Conservation (phyloP, 2,888 invertebrate species). For the Ametastegia equiseti region DNA sequence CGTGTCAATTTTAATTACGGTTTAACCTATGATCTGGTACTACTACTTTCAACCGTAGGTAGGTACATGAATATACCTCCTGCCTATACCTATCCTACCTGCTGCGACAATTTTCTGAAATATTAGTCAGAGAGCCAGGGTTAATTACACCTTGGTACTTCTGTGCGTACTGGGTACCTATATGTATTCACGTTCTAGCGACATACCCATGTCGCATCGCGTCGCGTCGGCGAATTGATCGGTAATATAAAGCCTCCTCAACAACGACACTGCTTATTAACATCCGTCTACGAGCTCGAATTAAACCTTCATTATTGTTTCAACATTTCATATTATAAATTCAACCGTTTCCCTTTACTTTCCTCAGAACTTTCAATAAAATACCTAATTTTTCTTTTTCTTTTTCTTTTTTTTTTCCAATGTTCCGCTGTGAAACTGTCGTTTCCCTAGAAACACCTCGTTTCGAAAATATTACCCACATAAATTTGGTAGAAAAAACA, state of each 20-base stretch:
- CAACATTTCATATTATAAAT: background rate
- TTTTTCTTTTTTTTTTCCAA: no score
- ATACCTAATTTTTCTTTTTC: background rate
- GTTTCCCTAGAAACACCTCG: no score
- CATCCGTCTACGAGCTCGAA: background rate
- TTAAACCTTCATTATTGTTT: background rate
- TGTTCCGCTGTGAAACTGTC: no score
- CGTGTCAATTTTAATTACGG: slow-evolving; percentile 51
- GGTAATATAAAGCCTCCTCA: background rate
- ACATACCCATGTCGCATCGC: background rate
- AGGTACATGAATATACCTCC: no score
- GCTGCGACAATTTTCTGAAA: background rate
- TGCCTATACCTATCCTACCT: background rate
- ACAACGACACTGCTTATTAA: background rate
- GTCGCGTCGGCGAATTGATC: background rate
- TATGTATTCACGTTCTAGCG: background rate
- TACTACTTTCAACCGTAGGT: no score
- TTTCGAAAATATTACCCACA: no score
- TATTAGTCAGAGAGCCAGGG: slow-evolving; percentile 9
- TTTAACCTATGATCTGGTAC: slow-evolving; percentile 25
- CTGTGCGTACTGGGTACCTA: background rate
- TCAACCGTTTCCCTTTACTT: background rate
- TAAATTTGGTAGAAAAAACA: no score
- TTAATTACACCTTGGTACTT: background rate
- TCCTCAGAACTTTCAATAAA: background rate